These are phyloP conservation scores for Amorpha juglandis DNA, from an alignment of 2,888 invertebrate genomes.

Conservation along the genomic window DNA sequence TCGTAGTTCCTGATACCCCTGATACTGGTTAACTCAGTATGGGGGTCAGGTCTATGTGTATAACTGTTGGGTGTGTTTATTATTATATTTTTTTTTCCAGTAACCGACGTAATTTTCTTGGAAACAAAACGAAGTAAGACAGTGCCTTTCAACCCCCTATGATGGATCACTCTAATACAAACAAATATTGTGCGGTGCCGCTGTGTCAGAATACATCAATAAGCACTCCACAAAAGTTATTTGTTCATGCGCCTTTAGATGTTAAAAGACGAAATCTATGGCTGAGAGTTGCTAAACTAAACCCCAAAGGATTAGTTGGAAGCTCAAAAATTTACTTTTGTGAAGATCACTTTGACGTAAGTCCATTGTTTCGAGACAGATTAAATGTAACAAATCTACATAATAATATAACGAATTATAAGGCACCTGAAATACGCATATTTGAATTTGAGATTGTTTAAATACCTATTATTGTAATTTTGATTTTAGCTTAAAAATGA, in stretches of 20 bases:
- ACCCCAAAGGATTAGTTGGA: background rate
- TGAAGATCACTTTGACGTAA: slow-evolving; percentile 26
- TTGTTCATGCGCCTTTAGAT: slow-evolving; percentile 14
- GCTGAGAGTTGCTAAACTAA: slow-evolving; percentile 8
- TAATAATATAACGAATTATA: no score
- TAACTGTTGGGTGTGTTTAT: no score
- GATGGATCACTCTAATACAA: background rate
- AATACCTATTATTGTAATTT: background rate
- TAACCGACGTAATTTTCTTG: background rate
- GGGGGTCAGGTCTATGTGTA: no score
- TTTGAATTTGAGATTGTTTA: background rate
- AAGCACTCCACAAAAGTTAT: slow-evolving; percentile 4
- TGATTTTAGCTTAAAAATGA: slow-evolving; percentile 8
- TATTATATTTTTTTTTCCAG: background rate
- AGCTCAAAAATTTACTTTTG: slow-evolving; percentile 16
- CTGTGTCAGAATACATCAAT: background rate
- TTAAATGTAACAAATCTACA: no score
- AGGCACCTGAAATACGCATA: background rate
- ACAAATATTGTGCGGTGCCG: slow-evolving; percentile 1
- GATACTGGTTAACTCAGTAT: no score
- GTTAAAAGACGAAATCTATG: slow-evolving; percentile 16
- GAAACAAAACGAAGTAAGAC: no score
- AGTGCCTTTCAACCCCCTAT: background rate
- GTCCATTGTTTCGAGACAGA: background rate
- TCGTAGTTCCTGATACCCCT: no score